phyloP scores from a whole-genome alignment of 2,888 invertebrate species.

The Dioctria linearis region DNA sequence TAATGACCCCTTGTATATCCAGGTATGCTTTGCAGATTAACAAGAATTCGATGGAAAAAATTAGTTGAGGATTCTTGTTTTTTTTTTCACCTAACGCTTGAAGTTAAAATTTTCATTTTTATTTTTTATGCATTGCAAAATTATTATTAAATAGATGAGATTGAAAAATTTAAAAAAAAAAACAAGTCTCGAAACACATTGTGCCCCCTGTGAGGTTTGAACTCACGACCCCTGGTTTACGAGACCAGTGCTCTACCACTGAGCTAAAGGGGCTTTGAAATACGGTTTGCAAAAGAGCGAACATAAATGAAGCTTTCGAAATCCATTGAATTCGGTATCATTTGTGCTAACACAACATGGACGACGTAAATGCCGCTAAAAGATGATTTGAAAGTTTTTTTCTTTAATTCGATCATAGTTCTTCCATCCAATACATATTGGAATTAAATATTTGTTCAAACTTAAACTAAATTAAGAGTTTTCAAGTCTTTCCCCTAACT shows the following conservation, averaged over 20 bases:
- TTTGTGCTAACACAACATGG: too few relatives aligned
- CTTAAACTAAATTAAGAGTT: too few relatives aligned
- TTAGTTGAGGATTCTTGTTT: not conserved
- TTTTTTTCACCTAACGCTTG: too few relatives aligned
- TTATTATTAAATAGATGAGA: not conserved
- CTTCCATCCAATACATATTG: too few relatives aligned
- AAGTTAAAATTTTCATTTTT: too few relatives aligned
- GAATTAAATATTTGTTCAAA: too few relatives aligned
- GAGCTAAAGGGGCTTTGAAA: slow-evolving; percentile 63
- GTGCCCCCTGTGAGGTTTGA: slow-evolving; percentile 65
- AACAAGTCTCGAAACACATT: not conserved
- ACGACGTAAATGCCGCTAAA: too few relatives aligned
- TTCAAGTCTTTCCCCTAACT: too few relatives aligned
- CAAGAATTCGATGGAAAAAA: too few relatives aligned
- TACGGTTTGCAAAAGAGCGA: not conserved
- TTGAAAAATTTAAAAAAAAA: slow-evolving; percentile 19
- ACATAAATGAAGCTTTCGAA: not conserved
- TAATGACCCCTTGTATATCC: not conserved
- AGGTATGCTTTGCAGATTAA: too few relatives aligned
- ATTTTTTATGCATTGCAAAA: not conserved
- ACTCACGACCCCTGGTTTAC: slow-evolving; percentile 65
- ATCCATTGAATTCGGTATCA: not conserved
- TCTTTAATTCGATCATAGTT: too few relatives aligned
- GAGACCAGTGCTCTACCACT: slow-evolving; percentile 66
- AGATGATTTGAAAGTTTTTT: too few relatives aligned